Base-by-base conservation (phyloP, 2,113 vertebrate species). In the Marmota flaviventris region DNA sequence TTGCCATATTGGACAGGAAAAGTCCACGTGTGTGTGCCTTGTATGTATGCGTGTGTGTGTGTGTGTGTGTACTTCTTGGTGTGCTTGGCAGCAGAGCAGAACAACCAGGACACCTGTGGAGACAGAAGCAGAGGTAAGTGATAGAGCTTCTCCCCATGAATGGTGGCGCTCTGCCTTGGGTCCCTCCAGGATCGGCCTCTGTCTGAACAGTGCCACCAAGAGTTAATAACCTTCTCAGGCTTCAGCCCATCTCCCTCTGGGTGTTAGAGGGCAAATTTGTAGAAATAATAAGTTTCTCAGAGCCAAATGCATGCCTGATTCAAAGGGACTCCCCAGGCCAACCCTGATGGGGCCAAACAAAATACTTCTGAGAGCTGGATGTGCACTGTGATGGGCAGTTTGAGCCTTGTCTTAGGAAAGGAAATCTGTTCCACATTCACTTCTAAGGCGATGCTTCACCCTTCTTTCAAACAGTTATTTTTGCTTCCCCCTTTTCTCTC, bases 231-330 rank as follows among this genome's bases (percentile, higher is more conserved):
- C 45, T 72, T 39, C n/a, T n/a, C 39, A 61, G 79, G 79, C 82
- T 76, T 89, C 18, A 34, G 0, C 8, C 5, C 16, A 18, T 87
- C 83, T 91, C 67, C 86, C 58, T 85, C 76, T 76, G 56, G 53
- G 56, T 87, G 79, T 77, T 58, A 83, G 45, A 89, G 93, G 84
- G 72, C 42, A 90, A 81, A 93, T 81, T 0, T 97, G 51, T 61
- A 67, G 84, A 86, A 92, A 97, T 65, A 77, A 63, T 91, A 76
- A 29, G 65, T 61, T 97, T 92, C 76, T 92, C 34, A 34, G 92
- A 84, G 79, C 48, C 79, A 70, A 86, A 83, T 3, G 4, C 22
- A 45, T 75, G 89, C 85, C 93, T 82, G 75, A 84, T 96, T 92
- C 92, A 93, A 94, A 97, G 83, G 81, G 72, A 69, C 72, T 89